Base-by-base conservation (phyloP, 2,113 vertebrate genomes). In the Accipiter virgatus region DNA sequence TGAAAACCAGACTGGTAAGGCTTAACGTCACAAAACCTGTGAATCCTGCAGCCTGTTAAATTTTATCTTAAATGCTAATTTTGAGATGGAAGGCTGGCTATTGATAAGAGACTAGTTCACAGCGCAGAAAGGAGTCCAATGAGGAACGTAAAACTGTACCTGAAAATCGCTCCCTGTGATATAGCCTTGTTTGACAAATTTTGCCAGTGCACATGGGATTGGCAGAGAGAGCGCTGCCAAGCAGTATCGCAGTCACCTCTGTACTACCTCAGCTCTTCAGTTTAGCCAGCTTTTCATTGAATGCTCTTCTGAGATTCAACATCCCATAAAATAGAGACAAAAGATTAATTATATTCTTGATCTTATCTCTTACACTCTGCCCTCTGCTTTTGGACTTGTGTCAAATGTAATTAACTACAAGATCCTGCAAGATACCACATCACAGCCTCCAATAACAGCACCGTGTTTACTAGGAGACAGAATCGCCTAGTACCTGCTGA, bases 391-490 rank as follows among this genome's bases (percentile, higher is more conserved):
- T 45, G 42, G 53, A n/a, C 85, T 86, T 26, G 4, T 11, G 47
- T 82, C 34, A 42, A 21, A 85, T 71, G 36, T 26, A 34, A 78
- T 2, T 34, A 56, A 34, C 38, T 11, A 38, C 2, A 9, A 53
- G 84, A 50, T 87, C 38, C 62, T 22, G n/a, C 38, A 25, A 67
- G n/a, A n/a, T 27, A 16, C 1, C 4, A 17, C 48, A 66, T 1
- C 56, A 6, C 31, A 62, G 81, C 16, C 61, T 66, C 32, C 2
- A 2, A 6, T 11, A 86, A 4, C 15, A 20, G 42, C 45, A 21
- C 25, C 0, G 0, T 13, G 7, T 16, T 56, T 20, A 2, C 45
- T 7, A 19, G 42, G 70, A 55, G 47, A 14, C 8, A 26, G 36
- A 36, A n/a, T 7, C n/a, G 22, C 27, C 52, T 29, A 31, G 52